Evolutionary conservation across 2,888 invertebrate genomes (phyloP), one percentile per base, ranked within the genome.

Genomic region (Coelogynopora nodosa): DNA sequence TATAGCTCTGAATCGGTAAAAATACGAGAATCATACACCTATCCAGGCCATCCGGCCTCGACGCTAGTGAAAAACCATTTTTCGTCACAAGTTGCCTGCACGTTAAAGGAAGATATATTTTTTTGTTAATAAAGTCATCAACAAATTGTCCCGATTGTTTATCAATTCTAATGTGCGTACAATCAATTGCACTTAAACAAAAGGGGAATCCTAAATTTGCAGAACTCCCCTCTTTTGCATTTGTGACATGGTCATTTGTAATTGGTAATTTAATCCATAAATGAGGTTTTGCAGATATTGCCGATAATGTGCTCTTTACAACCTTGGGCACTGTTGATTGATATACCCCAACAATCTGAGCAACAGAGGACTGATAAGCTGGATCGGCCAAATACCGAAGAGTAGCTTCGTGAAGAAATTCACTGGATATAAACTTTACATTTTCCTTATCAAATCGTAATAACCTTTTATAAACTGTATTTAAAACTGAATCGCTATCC

Each of bases 131-230:
- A 26, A 74, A 74, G 23, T 74, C 74, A 74, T 74, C 74, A 74
- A 10, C 74, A 74, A 74, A 74, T 13, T 74, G 74, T 74, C 74
- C 74, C 23, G 74, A 74, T 74, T 5, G 74, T 74, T 74, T 74
- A 5, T 74, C 74, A 74, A 74, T 74, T 74, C 23, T 74, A 74
- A 74, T 74, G 74, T 74, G 74, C 74, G 74, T 74, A 26, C 74
- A 74, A 74, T 23, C 74, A 74, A 74, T 74, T 13, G 5, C 5
- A 5, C 74, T 2, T 13, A 23, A 10, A 26, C 5, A 74, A n/a
- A n/a, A 74, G 27, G 74, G 74, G 74, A 74, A 74, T 74, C 23
- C 74, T 74, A 74, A 74, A n/a, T 74, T 74, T 74, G 74, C 74
- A 74, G 74, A 74, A 10, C 74, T n/a, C 74, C 74, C 23, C 74